These are phyloP conservation scores for Phocides pigmalion DNA, from an alignment of 1,140 invertebrate species.

Conservation along the genomic window DNA sequence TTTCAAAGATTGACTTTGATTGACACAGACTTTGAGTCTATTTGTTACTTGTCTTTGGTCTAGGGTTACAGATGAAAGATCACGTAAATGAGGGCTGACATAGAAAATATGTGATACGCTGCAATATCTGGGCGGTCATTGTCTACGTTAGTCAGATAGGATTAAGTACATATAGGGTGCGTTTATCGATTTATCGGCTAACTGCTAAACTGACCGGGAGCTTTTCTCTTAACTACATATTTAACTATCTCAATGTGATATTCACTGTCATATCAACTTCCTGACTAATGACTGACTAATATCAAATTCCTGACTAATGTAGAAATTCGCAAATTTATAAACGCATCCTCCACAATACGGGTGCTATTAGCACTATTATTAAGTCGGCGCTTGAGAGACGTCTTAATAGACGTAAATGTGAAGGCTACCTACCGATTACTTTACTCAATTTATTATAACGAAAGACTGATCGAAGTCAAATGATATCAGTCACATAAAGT, in stretches of 20 bases:
- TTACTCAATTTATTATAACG: conserved; percentile 18
- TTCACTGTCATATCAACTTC: no score
- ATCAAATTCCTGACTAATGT: no score
- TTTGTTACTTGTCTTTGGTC: no score
- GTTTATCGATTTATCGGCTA: conserved; percentile 11
- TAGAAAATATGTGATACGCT: background rate
- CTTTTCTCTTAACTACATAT: no score
- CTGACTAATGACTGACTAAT: no score
- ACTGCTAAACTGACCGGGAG: background rate
- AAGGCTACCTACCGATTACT: conserved; percentile 23
- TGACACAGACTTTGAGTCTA: no score
- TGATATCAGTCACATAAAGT: conserved; percentile 10
- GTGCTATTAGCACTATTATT: conserved; percentile 7
- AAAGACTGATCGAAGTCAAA: conserved; percentile 19
- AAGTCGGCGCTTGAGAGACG: conserved; percentile 2
- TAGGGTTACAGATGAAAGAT: no score
- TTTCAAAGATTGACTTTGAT: no score
- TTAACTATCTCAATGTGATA: no score
- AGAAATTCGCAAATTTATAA: conserved; percentile 6
- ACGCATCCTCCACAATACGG: conserved; percentile 10
- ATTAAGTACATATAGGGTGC: conserved; percentile 5
- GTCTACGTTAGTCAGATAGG: background rate
- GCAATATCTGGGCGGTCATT: background rate
- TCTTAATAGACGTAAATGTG: conserved; percentile 5
- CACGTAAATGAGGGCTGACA: no score